A percentile compares a stretch with the other conserved stretches of the same genome.
These are phyloP conservation scores for Saturnia japonica DNA, from an alignment of 2,888 invertebrate species.

Conservation along the genomic window DNA sequence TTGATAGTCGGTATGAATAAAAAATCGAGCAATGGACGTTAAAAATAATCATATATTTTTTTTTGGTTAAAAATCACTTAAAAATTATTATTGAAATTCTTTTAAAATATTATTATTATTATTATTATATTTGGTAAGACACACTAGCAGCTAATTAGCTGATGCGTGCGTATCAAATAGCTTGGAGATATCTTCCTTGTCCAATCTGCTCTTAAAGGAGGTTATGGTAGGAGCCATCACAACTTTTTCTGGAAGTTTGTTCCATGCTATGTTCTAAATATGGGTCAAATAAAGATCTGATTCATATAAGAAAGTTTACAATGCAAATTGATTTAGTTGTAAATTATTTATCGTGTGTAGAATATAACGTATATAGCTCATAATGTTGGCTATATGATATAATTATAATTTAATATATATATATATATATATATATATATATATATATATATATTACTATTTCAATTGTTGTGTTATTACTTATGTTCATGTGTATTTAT, in stretches of 20 bases:
- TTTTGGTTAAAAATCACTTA: not conserved
- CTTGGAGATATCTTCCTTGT: no score
- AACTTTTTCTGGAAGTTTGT: no score
- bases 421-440: no score
- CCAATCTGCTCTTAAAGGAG: no score
- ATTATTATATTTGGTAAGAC: no score
- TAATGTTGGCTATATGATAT: not conserved
- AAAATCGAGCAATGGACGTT: not conserved
- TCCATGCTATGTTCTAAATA: no score
- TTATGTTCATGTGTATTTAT: not conserved
- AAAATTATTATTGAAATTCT: not conserved
- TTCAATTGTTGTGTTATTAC: not conserved
- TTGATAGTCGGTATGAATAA: not conserved
- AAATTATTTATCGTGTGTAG: not conserved
- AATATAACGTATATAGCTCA: not conserved
- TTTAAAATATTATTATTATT: no score
- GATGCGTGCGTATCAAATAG: no score
- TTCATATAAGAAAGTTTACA: not conserved
- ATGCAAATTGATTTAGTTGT: not conserved
- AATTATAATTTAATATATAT: not conserved
- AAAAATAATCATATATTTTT: not conserved
- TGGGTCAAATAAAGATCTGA: conserved; percentile 3
- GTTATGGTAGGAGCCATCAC: no score
- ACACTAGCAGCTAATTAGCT: no score
- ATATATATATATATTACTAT: not conserved